Conservation (phyloP, 2,113 vertebrate genomes). For the Neotoma lepida region DNA sequence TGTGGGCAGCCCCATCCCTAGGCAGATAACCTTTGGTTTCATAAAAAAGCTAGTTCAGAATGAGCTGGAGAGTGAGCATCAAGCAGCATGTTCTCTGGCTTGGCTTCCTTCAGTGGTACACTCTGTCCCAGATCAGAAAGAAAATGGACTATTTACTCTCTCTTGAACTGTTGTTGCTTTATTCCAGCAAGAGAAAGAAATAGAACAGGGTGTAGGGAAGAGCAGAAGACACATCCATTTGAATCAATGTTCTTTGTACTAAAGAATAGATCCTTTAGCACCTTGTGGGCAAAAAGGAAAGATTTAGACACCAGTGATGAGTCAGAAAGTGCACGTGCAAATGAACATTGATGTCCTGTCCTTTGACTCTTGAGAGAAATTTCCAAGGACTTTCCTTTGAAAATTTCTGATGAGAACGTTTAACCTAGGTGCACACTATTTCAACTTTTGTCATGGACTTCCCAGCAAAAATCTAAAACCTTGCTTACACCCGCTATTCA, state of each 20-base stretch:
- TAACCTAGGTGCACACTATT: background rate
- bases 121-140: background rate
- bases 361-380: background rate
- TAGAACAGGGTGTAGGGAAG: background rate
- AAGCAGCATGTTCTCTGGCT: background rate
- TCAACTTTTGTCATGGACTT: background rate
- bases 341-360: background rate
- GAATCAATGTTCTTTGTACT: background rate
- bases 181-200: background rate
- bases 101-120: background rate
- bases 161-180: background rate
- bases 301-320: background rate
- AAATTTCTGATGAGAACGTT: background rate
- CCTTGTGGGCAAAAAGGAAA: background rate
- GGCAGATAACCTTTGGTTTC: background rate
- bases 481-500: background rate
- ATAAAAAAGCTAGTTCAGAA: background rate
- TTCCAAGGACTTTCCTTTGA: background rate
- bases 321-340: background rate
- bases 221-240: background rate
- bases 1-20: background rate
- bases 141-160: background rate
- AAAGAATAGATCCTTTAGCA: background rate
- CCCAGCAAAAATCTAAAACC: too few species aligned
- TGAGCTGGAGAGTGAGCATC: rapidly evolving